Base-by-base conservation (phyloP, 2,888 invertebrate species). In the Parnassius apollo region DNA sequence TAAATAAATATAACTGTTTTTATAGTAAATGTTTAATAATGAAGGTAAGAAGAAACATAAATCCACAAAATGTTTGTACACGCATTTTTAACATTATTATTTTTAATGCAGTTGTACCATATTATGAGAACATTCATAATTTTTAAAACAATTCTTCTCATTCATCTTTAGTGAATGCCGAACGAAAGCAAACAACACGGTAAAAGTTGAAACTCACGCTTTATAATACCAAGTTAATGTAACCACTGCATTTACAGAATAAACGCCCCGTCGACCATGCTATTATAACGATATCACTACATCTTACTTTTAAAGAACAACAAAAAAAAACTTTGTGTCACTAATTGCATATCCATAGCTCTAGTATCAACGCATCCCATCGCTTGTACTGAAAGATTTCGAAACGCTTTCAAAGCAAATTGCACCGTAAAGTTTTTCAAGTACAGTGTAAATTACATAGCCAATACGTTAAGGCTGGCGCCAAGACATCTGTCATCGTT, bases 401-500 rank as follows among this genome's bases (percentile, higher is more conserved):
- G 50, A 58, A 50, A 11, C 35, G 9, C 10, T n/a, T 44, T 3
- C 67, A 66, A 63, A 61, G 66, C n/a, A 80, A 75, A 71, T 54
- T 25, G 59, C 53, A 67, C 77, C 68, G 62, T 80, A 74, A 59
- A 2, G 0, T 10, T 42, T 42, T 11, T n/a, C 0, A 8, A 18
- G 73, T 82, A 71, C 73, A 75, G 72, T 65, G 57, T 50, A 64
- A 74, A 80, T 76, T 25, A 61, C 66, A 65, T 57, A 61, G 46
- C 51, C 13, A 9, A 50, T 42, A 42, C 9, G n/a, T 44, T 64
- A 72, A 76, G 80, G 75, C 77, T 83, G 91, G 91, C 91, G 91
- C 91, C 84, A 88, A 83, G 83, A 85, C 91, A 91, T 91, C 90
- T 90, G 90, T 91, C 91, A 90, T 91, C 88, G 88, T 90, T 91